These are phyloP conservation scores for Callopanchax toddi DNA, from an alignment of 2,113 vertebrate genomes.

Conservation along the genomic window DNA sequence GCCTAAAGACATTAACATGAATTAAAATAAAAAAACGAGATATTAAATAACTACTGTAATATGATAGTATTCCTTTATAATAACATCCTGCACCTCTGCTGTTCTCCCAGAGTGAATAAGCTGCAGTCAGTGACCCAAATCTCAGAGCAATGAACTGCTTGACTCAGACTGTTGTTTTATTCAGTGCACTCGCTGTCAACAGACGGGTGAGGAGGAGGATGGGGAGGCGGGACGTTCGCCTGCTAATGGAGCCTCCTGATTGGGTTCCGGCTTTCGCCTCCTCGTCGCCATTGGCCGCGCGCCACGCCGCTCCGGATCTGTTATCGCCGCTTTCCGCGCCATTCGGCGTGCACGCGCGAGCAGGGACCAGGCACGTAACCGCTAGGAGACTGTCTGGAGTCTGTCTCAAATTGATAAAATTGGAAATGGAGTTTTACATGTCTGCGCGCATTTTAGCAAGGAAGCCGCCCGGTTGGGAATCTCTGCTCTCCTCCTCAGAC, in stretches of 20 bases:
- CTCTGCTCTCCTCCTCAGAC: constrained; percentile 21
- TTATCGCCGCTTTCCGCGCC: constrained; percentile 67
- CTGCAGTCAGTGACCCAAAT: constrained; percentile 73
- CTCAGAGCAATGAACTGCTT: constrained; percentile 66
- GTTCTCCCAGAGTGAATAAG: constrained; percentile 29
- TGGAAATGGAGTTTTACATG: constrained; percentile 73
- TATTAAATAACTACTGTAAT: background rate
- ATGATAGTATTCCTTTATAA: constrained; percentile 5
- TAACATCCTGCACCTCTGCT: constrained; percentile 7
- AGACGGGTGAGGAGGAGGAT: constrained; percentile 47
- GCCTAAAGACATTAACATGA: no score
- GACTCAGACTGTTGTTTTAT: constrained; percentile 73
- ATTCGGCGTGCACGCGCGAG: constrained; percentile 74
- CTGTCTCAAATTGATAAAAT: constrained; percentile 82
- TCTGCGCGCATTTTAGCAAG: constrained; percentile 43
- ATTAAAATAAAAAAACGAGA: background rate
- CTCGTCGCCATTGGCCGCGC: constrained; percentile 49
- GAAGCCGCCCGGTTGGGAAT: constrained; percentile 51
- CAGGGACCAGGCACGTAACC: constrained; percentile 73
- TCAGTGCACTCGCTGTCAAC: constrained; percentile 65
- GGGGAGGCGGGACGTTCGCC: constrained; percentile 22
- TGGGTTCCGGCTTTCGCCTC: constrained; percentile 27
- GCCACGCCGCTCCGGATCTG: constrained; percentile 56
- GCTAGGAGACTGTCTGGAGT: constrained; percentile 81
- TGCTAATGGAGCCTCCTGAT: constrained; percentile 23